Evolutionary conservation across 2,888 invertebrate species (phyloP), one percentile per base, ranked within the genome.

Genomic region (Euproctis similis): DNA sequence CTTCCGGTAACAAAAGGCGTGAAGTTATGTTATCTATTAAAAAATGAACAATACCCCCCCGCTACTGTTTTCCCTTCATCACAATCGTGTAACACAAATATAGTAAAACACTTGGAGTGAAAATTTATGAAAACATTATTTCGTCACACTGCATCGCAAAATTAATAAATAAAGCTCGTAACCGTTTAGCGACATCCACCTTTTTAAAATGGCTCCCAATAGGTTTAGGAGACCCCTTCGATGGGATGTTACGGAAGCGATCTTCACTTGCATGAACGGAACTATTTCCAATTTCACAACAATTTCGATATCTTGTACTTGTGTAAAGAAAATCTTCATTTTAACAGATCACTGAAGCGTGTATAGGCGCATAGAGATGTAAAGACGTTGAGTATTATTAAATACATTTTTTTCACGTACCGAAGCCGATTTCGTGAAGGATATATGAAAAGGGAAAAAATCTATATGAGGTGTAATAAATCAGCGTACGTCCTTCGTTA

Each of bases 241-340:
- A 10, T 18, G 22, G 23, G 36, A 29, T 34, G 30, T 34, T 28
- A 39, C 23, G 20, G 29, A 30, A 21, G 21, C 42, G 23, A 47
- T 36, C 31, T 30, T 37, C 29, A 26, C 40, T 37, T 39, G 50
- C 42, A 39, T 39, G 36, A 53, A 34, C 25, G 39, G 27, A 41
- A 39, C 35, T 32, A 46, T 39, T 42, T 49, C 28, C 44, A 51
- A 49, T 46, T 46, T 42, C 30, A 40, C 43, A 53, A 42, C 50
- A 37, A 53, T 53, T 40, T 43, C 50, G 42, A 51, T 49, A 53
- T 43, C 34, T 23, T 27, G 30, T 17, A 32, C 30, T 27, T 39
- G 30, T 20, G 34, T 25, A 8, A 6, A 42, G 42, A 39, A 41
- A 43, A 46, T 49, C 51, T 50, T 42, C 21, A 7, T 21, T 21